Evolutionary conservation across 2,113 vertebrate species (phyloP).

Genomic region (Brienomyrus longianalis): DNA sequence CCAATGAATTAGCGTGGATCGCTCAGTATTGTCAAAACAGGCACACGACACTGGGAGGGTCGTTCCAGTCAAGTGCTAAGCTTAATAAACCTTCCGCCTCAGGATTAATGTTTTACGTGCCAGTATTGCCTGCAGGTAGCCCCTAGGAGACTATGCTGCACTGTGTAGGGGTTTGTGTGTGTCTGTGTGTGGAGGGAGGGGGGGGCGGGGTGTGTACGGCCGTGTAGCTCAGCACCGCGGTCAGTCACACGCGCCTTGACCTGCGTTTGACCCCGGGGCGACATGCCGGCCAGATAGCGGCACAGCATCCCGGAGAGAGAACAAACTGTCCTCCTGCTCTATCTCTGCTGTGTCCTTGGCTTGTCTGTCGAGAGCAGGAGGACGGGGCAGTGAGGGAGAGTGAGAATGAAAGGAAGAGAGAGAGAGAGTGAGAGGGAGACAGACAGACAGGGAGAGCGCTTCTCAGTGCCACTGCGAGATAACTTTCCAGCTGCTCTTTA

Average conservation of each 20-base stretch:
- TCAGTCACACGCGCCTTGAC: conserved; percentile 1
- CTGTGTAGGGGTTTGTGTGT: not conserved
- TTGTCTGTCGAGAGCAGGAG: conserved; percentile 54
- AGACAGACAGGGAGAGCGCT: not conserved
- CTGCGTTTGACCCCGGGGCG: not conserved
- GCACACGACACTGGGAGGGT: not conserved
- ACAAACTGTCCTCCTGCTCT: not conserved
- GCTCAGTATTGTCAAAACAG: not conserved
- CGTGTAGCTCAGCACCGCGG: not conserved
- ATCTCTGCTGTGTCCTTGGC: conserved; percentile 60
- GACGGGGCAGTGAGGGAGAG: not conserved
- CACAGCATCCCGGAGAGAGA: not conserved
- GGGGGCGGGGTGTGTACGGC: not conserved
- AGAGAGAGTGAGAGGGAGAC: not conserved
- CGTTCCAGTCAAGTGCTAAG: not conserved
- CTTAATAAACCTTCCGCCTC: not conserved
- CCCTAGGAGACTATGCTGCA: not conserved
- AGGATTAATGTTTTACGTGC: not conserved
- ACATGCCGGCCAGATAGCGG: not conserved
- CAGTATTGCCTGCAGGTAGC: not conserved
- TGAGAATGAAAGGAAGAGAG: not conserved
- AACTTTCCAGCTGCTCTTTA: conserved; percentile 38
- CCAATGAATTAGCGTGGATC: not conserved
- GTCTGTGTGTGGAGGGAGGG: not conserved
- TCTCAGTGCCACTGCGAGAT: not conserved